Base-by-base conservation (phyloP, 2,888 invertebrate species). In the Rhaphigaster nebulosa region DNA sequence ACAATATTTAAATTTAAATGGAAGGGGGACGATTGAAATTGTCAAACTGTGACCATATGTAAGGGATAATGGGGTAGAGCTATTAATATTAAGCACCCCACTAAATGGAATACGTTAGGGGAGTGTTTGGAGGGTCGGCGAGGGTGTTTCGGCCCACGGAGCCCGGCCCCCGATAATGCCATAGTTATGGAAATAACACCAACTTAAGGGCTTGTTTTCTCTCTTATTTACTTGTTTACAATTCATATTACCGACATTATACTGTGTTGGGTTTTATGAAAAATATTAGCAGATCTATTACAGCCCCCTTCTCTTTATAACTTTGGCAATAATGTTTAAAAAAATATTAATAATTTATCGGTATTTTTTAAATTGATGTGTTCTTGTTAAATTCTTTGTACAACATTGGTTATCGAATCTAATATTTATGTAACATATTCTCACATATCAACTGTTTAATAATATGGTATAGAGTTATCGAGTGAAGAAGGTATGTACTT, bases 31-130 rank as follows among this genome's bases (percentile, higher is more conserved):
- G 84, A 84, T 84, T 84, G 84, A 84, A 84, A 84, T 84, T 84
- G 45, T 50, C 84, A 84, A 84, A 84, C 84, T 84, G 84, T 84
- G 84, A 84, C 84, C 84, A 84, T 84, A 84, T 84, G 84, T 84
- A 84, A 84, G 65, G 88, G 60, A 56, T 60, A 41, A 60, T 41
- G 56, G 60, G 60, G 65, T n/a, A 34, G 12, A 3, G 41, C 56
- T 60, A 88, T 88, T 88, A 88, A 88, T 88, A 88, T 88, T 88
- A 88, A 88, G 56, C 65, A 88, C 54, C 56, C 88, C 84, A 84
- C 88, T 88, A 88, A 88, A 88, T 88, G 88, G 88, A 88, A 88
- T 88, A 88, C 88, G 88, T 88, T 88, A 88, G 56, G 56, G 54
- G 56, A 54, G 41, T 38, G 20, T 88, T n/a, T 18, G 88, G 88